Base-by-base conservation (phyloP, 2,797 vertebrate species). In the Pipistrellus pipistrellus region DNA sequence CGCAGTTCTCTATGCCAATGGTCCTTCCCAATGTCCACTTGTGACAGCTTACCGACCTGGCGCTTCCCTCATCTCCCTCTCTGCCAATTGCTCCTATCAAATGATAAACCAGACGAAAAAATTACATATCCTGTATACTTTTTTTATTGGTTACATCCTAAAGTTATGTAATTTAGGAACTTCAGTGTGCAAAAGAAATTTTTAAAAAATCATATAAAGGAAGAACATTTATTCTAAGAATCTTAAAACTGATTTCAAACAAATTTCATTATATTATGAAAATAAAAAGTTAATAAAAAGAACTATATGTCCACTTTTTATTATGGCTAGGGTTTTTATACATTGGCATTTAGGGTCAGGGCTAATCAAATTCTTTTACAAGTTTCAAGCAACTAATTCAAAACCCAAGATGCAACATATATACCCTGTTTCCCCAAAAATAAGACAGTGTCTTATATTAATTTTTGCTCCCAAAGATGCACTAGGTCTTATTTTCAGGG, bases 351-450 rank as follows among this genome's bases (percentile, higher is more conserved):
- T 32, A 93, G 64, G 27, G 78, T 92, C 57, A 78, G 15, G 9
- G 13, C 15, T 72, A 90, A 44, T 76, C 48, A 90, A 76, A 12
- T 73, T 89, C 20, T 80, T 75, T 84, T 15, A 38, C 66, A 87
- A 75, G 86, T 86, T 83, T 23, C 21, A 93, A 32, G 44, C 32
- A 93, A 38, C 7, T 27, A 51, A 62, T 73, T 75, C 9, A 89
- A 86, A 88, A 88, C 32, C 13, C 35, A 91, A 93, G 30, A 77
- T 85, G 85, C 20, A 92, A n/a, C 17, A 23, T 1, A 77, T 55
- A 77, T 41, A 41, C 38, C 38, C 38, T 7, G 38, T 41, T 41
- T 41, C 38, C 6, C 38, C 38, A 1, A 41, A 41, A 41, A 41
- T 41, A 41, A 41, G 38, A 41, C 38, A 41, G 38, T 41, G 38